Conservation (phyloP, 2,797 vertebrate genomes). For the Apogon talboti region DNA sequence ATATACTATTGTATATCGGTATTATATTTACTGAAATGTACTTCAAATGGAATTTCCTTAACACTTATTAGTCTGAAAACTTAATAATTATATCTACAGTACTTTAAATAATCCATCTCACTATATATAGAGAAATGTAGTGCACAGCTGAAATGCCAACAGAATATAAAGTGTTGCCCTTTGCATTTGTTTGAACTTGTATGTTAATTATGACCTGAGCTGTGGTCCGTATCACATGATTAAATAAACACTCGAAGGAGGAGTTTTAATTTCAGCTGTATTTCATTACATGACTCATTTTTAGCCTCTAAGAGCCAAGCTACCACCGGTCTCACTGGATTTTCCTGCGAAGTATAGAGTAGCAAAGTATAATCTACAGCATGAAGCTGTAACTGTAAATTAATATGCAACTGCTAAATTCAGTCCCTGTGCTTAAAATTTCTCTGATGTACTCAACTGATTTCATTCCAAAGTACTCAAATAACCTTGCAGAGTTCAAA, state of each 20-base stretch:
- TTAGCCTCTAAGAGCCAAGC: slow-evolving; percentile 23
- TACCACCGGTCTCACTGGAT: not conserved
- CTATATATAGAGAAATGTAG: slow-evolving; percentile 29
- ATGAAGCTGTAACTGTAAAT: not conserved
- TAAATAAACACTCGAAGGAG: slow-evolving; percentile 55
- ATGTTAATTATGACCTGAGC: slow-evolving; percentile 60
- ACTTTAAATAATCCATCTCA: slow-evolving; percentile 28
- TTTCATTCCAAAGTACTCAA: slow-evolving; percentile 24
- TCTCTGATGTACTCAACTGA: slow-evolving; percentile 26
- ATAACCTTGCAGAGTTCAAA: slow-evolving; percentile 16
- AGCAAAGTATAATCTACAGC: not conserved
- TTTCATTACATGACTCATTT: slow-evolving; percentile 34
- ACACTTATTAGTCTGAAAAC: not conserved
- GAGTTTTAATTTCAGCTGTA: slow-evolving; percentile 41
- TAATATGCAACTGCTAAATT: slow-evolving; percentile 10
- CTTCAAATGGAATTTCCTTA: slow-evolving; percentile 2
- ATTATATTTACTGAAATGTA: not conserved
- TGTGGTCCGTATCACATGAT: slow-evolving; percentile 40
- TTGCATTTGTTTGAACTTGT: slow-evolving; percentile 60
- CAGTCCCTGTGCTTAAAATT: slow-evolving; percentile 14
- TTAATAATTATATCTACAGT: slow-evolving; percentile 4
- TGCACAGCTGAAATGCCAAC: slow-evolving; percentile 46
- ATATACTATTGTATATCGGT: not conserved
- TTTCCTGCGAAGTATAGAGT: slow-evolving; percentile 2
- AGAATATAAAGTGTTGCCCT: slow-evolving; percentile 51